Conservation (phyloP, 2,797 vertebrate species). For the Sebastes oblongus region DNA sequence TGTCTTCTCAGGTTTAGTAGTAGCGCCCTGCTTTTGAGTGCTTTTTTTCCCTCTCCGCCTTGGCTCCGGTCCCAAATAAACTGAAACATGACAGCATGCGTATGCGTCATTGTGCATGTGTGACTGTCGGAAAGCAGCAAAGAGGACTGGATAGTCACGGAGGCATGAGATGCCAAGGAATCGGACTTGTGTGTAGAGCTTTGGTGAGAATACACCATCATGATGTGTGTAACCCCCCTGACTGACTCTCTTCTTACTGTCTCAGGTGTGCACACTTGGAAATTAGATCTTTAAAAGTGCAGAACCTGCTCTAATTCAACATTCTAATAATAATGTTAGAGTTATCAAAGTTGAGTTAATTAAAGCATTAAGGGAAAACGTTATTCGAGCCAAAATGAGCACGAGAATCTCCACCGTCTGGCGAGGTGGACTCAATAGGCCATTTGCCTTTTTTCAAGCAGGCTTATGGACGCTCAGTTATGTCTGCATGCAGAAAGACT, state of each 20-base stretch:
- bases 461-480: background rate
- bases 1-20: too few species aligned
- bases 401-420: background rate
- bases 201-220: background rate
- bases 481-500: slow-evolving; percentile 8
- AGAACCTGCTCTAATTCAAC: slow-evolving; percentile 17
- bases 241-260: background rate
- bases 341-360: slow-evolving; percentile 52
- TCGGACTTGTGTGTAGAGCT: background rate
- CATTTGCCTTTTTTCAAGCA: background rate
- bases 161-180: too few species aligned
- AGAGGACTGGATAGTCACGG: too few species aligned
- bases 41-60: too few species aligned
- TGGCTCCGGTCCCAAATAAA: too few species aligned
- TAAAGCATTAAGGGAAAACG: slow-evolving; percentile 42
- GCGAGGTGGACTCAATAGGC: background rate
- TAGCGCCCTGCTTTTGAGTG: fast-evolving
- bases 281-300: slow-evolving; percentile 45
- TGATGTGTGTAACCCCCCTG: background rate
- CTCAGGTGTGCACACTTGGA: background rate
- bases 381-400: slow-evolving; percentile 23
- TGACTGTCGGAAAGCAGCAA: too few species aligned
- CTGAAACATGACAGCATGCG: too few species aligned
- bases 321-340: slow-evolving; percentile 23
- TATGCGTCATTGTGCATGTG: too few species aligned